Conservation (phyloP, 2,113 vertebrate genomes). For the Eudyptes chrysolophus region DNA sequence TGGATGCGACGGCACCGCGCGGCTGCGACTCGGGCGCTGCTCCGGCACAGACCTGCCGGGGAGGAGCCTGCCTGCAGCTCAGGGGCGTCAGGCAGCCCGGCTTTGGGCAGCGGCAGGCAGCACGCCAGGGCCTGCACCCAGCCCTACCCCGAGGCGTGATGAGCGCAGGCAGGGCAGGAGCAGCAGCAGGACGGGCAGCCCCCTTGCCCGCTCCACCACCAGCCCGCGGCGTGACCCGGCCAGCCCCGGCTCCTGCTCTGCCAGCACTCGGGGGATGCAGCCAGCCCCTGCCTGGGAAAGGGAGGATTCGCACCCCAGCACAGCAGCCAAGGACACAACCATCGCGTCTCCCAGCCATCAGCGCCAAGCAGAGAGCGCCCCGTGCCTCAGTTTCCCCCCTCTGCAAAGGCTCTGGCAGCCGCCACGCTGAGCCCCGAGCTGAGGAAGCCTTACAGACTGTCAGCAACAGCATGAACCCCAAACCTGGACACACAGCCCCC, state of each 20-base stretch:
- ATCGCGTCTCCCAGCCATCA: neutral
- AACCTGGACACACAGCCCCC: neutral
- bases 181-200: neutral
- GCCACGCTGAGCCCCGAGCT: neutral
- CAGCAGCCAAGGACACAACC: no score
- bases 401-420: neutral
- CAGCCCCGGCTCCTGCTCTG: neutral
- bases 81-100: neutral
- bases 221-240: fast-evolving
- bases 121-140: neutral
- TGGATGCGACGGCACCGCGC: neutral
- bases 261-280: neutral
- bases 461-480: neutral
- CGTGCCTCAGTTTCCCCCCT: neutral
- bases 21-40: neutral
- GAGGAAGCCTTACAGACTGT: neutral
- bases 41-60: neutral
- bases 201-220: neutral
- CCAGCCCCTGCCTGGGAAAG: neutral
- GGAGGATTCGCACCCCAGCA: neutral
- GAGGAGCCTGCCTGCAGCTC: neutral
- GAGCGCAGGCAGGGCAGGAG: neutral
- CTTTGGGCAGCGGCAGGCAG: neutral
- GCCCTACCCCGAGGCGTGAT: neutral
- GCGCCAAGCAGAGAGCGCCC: neutral